phyloP scores from a whole-genome alignment of 1,140 invertebrate species.

The Paracyclopina nana region DNA sequence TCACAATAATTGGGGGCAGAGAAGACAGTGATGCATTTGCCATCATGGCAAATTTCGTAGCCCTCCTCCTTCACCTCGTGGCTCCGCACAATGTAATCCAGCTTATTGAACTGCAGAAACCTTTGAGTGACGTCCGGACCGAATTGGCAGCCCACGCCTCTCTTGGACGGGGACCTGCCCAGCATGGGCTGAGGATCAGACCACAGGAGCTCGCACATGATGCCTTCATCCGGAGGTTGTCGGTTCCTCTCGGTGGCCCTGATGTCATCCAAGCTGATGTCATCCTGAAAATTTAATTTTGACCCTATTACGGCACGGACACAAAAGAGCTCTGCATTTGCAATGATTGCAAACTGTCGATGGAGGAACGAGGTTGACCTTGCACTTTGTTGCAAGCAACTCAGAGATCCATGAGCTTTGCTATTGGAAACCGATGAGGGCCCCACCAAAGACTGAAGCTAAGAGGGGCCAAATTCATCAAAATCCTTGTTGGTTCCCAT shows the following conservation, averaged over 20 bases:
- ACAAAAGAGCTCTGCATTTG: no score
- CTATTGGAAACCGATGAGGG: no score
- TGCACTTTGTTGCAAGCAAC: no score
- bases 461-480: no score
- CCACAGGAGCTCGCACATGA: conserved; percentile 96
- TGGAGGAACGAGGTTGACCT: no score
- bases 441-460: no score
- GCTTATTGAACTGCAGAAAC: conserved; percentile 62
- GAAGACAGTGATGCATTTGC: conserved; percentile 85
- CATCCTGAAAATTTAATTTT: conserved; percentile 34
- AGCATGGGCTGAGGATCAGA: conserved; percentile 79
- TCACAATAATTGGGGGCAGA: conserved; percentile 99
- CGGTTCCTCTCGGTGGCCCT: conserved; percentile 65
- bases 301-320: no score
- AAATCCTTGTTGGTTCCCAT: no score
- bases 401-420: no score
- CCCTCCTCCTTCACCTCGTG: conserved; percentile 96
- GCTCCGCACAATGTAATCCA: conserved; percentile 84
- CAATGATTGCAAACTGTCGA: no score
- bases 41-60: conserved; percentile 82
- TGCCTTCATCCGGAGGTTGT: conserved; percentile 88
- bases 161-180: conserved; percentile 75
- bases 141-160: conserved; percentile 95
- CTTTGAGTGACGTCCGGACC: conserved; percentile 84
- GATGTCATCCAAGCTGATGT: conserved; percentile 78